phyloP scores from a whole-genome alignment of 2,888 invertebrate genomes.

The Rhogogaster chlorosoma region DNA sequence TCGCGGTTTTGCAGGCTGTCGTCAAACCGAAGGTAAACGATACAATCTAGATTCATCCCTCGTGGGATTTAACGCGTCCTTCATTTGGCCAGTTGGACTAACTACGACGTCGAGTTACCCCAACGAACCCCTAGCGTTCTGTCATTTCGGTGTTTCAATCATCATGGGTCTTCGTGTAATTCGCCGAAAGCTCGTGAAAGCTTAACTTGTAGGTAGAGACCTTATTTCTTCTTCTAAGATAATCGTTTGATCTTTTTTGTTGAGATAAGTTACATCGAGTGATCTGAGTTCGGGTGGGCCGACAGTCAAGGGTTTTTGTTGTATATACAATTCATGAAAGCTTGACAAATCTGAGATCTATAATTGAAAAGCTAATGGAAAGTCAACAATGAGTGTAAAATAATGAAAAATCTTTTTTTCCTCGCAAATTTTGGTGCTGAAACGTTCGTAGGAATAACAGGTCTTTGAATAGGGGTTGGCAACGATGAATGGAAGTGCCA shows the following conservation, averaged over 20 bases:
- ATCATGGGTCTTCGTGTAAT: neutral
- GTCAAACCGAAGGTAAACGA: constrained; percentile 22
- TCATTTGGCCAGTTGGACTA: constrained; percentile 1
- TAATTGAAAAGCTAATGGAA: neutral
- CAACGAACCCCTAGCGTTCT: neutral
- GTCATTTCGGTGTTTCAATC: neutral
- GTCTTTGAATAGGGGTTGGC: neutral
- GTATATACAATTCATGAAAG: neutral
- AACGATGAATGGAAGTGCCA: neutral
- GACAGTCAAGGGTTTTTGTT: neutral
- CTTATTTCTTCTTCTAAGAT: neutral
- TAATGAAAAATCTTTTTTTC: neutral
- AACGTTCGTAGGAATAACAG: neutral
- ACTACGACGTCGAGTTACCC: neutral
- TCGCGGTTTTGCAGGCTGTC: neutral
- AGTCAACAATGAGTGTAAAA: neutral
- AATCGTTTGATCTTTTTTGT: neutral
- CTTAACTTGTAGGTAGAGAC: neutral
- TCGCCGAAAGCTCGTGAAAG: neutral
- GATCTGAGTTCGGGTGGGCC: neutral
- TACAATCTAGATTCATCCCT: constrained; percentile 32
- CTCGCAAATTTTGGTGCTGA: neutral
- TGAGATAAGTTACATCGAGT: neutral
- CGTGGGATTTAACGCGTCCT: constrained; percentile 11
- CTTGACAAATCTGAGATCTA: neutral